Percentiles rank a stretch among this genome's conserved stretches.
These are phyloP conservation scores for Hoplostethus mediterraneus DNA, from an alignment of 2,797 vertebrate species.

Conservation along the genomic window DNA sequence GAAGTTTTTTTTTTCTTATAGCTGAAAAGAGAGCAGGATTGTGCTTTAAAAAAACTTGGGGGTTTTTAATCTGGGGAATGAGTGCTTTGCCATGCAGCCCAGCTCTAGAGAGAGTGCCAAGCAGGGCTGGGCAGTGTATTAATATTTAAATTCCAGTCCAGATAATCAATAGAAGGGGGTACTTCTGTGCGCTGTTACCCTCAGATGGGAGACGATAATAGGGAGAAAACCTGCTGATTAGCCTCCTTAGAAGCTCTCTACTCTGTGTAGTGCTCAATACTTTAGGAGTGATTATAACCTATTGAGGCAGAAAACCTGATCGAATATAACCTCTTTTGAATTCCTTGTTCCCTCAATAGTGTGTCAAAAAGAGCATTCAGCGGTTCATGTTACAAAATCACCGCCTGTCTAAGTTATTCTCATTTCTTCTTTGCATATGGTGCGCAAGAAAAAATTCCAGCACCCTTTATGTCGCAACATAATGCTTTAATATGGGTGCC, in stretches of 20 bases:
- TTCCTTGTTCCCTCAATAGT: conserved; percentile 98
- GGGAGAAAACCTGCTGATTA: conserved; percentile 95
- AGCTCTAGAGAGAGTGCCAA: conserved; percentile 85
- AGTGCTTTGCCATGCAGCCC: conserved; percentile 88
- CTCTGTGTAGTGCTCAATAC: conserved; percentile 94
- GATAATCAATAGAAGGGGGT: conserved; percentile 89
- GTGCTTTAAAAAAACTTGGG: conserved; percentile 72
- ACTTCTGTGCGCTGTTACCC: conserved; percentile 87
- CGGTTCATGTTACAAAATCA: conserved; percentile 93
- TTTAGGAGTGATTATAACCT: conserved; percentile 98
- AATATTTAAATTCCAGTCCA: conserved; percentile 91
- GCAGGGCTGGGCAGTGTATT: conserved; percentile 85
- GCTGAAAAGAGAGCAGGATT: conserved; percentile 85
- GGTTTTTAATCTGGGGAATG: conserved; percentile 89
- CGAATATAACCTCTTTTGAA: conserved; percentile 99
- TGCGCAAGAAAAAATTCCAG: conserved; percentile 86
- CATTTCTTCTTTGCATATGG: conserved; percentile 93
- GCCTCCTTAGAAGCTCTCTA: conserved; percentile 94
- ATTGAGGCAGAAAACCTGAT: conserved; percentile 99
- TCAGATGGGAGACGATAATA: conserved; percentile 93
- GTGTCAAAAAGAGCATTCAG: conserved; percentile 99
- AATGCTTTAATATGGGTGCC: conserved; percentile 95
- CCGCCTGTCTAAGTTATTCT: conserved; percentile 89
- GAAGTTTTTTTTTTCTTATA: conserved; percentile 78
- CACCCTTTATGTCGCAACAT: conserved; percentile 88